Conservation (phyloP, 1,140 invertebrate species). For the Dendroctonus ponderosae region DNA sequence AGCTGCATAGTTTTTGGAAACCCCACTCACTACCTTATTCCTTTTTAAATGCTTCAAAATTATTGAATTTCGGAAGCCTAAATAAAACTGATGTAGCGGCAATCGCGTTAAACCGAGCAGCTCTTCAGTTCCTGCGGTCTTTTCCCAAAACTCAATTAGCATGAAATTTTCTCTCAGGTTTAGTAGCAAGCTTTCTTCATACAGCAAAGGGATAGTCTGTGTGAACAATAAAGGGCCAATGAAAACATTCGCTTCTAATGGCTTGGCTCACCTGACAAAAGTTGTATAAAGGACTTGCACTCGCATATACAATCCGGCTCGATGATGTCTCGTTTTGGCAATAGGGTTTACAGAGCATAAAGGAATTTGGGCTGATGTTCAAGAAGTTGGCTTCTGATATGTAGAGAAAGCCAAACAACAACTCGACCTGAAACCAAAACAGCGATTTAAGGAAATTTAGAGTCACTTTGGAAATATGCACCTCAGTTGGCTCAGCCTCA, state of each 20-base stretch:
- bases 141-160: conserved; percentile 57
- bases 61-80: conserved; percentile 58
- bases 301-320: conserved; percentile 52
- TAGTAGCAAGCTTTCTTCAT: conserved; percentile 56
- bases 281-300: conserved; percentile 54
- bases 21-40: conserved; percentile 42
- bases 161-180: conserved; percentile 59
- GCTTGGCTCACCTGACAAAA: conserved; percentile 52
- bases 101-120: conserved; percentile 58
- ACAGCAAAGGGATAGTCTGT: conserved; percentile 58
- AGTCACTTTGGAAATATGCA: too few relatives aligned
- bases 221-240: too few relatives aligned
- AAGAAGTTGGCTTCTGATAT: conserved; percentile 54
- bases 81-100: conserved; percentile 60
- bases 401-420: conserved; percentile 56
- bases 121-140: conserved; percentile 46
- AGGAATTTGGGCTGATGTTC: conserved; percentile 48
- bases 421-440: conserved; percentile 41
- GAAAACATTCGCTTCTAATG: too few relatives aligned
- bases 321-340: conserved; percentile 53
- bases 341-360: conserved; percentile 56
- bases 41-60: conserved; percentile 55
- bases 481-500: too few relatives aligned
- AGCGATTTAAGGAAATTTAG: too few relatives aligned
- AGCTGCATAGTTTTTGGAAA: background rate